Base-by-base conservation (phyloP, 2,113 vertebrate species). In the Rafetus swinhoei region DNA sequence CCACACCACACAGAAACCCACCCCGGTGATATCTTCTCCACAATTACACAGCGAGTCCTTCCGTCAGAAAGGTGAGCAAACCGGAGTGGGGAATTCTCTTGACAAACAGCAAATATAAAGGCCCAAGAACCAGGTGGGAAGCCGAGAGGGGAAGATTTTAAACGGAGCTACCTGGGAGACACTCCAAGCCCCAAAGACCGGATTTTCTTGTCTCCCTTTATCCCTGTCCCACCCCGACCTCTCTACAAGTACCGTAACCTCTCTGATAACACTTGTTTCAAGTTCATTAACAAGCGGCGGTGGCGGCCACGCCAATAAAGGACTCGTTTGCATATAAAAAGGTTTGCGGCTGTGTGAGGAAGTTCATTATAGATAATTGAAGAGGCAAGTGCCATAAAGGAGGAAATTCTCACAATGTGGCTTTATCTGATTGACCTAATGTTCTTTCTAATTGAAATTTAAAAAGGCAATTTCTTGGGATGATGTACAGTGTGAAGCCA, bases 321-420 rank as follows among this genome's bases (percentile, higher is more conserved):
- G 96, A 96, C 98, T 98, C 97, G 97, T 98, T 98, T 98, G 98
- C 98, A 98, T 98, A 98, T 98, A 97, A 98, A 98, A 98, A 98
- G 97, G 97, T 97, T 98, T 97, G 95, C 96, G 96, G 97, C 95
- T 98, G 97, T 97, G 97, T 98, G 98, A 98, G 98, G 96, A 98
- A 99, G 98, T 99, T 99, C 98, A 99, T 99, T 99, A 99, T 98
- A 99, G 98, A 99, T 99, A 99, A 99, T 98, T 99, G 98, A 98
- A 98, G 94, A 98, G 98, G 98, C 97, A 97, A 97, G 96, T 86
- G 29, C 94, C 97, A 97, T 97, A 97, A 97, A 96, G 45, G 97
- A 98, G 97, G 97, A 97, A 97, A 93, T 97, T 96, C 98, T 97
- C 97, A 97, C 96, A 94, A 85, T 96, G 96, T 86, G 96, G 29